These are phyloP conservation scores for Ranitomeya imitator DNA, from an alignment of 2,113 vertebrate genomes.

Conservation along the genomic window DNA sequence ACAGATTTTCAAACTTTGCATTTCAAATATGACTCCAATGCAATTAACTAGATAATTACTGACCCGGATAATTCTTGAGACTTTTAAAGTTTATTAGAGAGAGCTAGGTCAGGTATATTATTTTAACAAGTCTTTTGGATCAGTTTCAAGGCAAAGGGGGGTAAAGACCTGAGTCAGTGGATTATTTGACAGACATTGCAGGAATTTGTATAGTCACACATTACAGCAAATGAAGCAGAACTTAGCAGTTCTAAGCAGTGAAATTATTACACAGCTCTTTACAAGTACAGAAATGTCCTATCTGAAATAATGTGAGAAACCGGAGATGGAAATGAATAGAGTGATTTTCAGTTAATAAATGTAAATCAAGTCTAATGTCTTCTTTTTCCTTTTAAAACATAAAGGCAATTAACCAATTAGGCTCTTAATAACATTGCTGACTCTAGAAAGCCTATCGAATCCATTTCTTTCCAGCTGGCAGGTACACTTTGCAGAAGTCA, in stretches of 20 bases:
- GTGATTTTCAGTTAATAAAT: constrained; percentile 48
- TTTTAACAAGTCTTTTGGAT: constrained; percentile 37
- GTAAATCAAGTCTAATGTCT: constrained; percentile 27
- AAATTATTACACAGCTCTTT: constrained; percentile 1
- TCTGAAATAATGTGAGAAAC: constrained; percentile 3
- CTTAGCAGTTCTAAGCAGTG: neutral
- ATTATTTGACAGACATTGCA: constrained; percentile 15
- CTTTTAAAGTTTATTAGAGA: constrained; percentile 20
- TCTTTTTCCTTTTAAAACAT: constrained; percentile 14
- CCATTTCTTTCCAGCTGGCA: constrained; percentile 28
- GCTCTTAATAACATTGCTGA: constrained; percentile 31
- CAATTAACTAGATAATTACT: constrained; percentile 38
- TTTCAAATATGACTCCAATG: constrained; percentile 16
- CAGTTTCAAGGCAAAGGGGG: constrained; percentile 28
- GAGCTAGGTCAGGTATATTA: constrained; percentile 11
- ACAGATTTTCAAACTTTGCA: constrained; percentile 1
- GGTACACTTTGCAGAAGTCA: neutral
- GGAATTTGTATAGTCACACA: neutral
- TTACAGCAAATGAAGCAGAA: constrained; percentile 28
- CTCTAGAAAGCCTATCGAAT: constrained; percentile 16
- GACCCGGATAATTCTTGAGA: constrained; percentile 20
- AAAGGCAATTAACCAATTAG: constrained; percentile 28
- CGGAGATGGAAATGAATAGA: neutral
- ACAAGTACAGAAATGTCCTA: neutral
- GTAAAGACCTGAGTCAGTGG: constrained; percentile 24